Base-by-base conservation (phyloP, 2,113 vertebrate species). In the Carettochelys insculpta region DNA sequence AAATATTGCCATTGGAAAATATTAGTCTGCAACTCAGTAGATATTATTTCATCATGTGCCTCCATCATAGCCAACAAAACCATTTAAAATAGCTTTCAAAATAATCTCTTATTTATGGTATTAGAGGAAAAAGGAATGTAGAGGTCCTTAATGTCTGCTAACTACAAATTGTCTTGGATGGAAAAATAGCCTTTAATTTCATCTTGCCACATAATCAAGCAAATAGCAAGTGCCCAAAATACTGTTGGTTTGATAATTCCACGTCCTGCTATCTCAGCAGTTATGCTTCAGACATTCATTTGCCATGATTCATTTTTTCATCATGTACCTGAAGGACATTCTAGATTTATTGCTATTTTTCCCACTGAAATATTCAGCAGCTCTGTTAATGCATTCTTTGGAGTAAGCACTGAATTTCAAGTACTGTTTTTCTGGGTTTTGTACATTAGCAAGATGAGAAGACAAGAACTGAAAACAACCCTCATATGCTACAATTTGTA, bases 21-120 rank as follows among this genome's bases (percentile, higher is more conserved):
- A 45, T 31, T 73, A 83, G 81, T 85, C 92, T 83, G 12, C 52
- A 87, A 83, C 41, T 71, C 16, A 50, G 85, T 52, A 65, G 61
- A 8, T 65, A 38, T 61, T 61, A 61, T 90, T 96, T 86, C 87
- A 73, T 38, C 82, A 88, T 38, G 73, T 85, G 47, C 17, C 47
- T 95, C 56, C 82, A 91, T 80, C 25, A 82, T 82, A 94, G 56
- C 47, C 95, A 95, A 43, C 68, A 83, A 43, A 77, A 10, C 45
- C n/a, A 88, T 56, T 45, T 85, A 73, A 93, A 71, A 61, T 80
- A 80, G 7, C 48, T 38, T 86, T 25, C 93, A 88, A n/a, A 92
- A n/a, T 54, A 80, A 86, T n/a, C 48, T 50, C 61, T 84, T 56
- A 1, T 65, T 80, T 56, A 12, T 81, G 31, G 82, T 65, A 22